Base-by-base conservation (phyloP, 2,113 vertebrate genomes). In the Percopsis transmontana region DNA sequence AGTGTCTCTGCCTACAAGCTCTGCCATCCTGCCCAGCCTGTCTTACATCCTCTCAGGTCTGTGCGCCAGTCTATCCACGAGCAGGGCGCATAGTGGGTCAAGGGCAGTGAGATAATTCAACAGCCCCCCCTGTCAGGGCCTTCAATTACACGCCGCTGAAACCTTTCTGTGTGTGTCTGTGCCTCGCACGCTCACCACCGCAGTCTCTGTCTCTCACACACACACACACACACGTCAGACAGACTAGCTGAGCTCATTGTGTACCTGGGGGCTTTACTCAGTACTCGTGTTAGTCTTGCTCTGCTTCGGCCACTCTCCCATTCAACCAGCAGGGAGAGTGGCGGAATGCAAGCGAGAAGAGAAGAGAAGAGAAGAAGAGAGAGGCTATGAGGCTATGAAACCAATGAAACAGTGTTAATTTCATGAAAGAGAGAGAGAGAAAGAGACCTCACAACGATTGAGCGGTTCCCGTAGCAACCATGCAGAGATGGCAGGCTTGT, bases 381-480 rank as follows among this genome's bases (percentile, higher is more conserved):
- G 41, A 21, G 40, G n/a, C n/a, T n/a, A n/a, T n/a, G n/a, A n/a
- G n/a, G n/a, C n/a, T n/a, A n/a, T n/a, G n/a, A n/a, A n/a, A n/a
- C n/a, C n/a, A n/a, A n/a, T n/a, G n/a, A n/a, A n/a, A n/a, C n/a
- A n/a, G n/a, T n/a, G n/a, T n/a, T n/a, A n/a, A n/a, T n/a, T n/a
- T n/a, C n/a, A 18, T 12, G 33, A 40, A 1, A 54, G 57, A 71
- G 44, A 58, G 61, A 15, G 21, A 27, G 45, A 77, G 64, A 66
- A 19, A 70, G 56, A 72, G 52, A 67, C 52, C 65, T 59, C 59
- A 70, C 10, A 60, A 79, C 59, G 53, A 82, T 77, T 70, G 27
- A 70, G 42, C 27, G 38, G 81, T 88, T 83, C 40, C 81, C 85
- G 44, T 70, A 72, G 88, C 81, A 87, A 90, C 87, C 68, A 15